These are phyloP conservation scores for Subacronicta megacephala DNA, from an alignment of 2,888 invertebrate genomes.

Conservation along the genomic window DNA sequence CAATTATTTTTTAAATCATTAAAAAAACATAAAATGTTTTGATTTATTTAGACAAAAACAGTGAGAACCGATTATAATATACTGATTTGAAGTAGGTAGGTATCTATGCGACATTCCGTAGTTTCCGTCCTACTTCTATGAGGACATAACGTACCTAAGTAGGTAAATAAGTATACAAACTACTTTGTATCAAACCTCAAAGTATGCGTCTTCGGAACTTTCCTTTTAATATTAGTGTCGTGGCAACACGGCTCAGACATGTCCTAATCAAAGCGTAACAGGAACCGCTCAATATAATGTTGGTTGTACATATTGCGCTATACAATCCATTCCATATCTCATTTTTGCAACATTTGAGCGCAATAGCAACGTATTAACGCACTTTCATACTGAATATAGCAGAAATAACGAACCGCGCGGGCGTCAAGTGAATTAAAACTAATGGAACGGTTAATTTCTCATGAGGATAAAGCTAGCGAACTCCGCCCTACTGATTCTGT, in stretches of 20 bases:
- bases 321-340: slow-evolving; percentile 66
- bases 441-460: slow-evolving; percentile 89
- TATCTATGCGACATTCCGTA: no score
- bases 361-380: slow-evolving; percentile 74
- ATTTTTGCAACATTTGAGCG: slow-evolving; percentile 71
- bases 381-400: slow-evolving; percentile 81
- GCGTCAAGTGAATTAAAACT: slow-evolving; percentile 87
- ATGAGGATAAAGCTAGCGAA: slow-evolving; percentile 83
- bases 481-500: slow-evolving; percentile 72
- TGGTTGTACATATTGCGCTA: slow-evolving; percentile 59
- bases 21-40: no score
- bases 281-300: slow-evolving; percentile 57
- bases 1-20: no score
- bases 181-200: no score
- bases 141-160: no score
- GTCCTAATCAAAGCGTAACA: slow-evolving; percentile 46
- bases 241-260: slow-evolving; percentile 31
- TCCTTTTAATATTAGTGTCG: slow-evolving; percentile 21
- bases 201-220: neutral
- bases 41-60: no score
- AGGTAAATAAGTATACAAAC: no score
- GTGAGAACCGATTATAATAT: no score
- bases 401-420: slow-evolving; percentile 82
- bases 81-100: no score
- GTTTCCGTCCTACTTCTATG: no score